These are phyloP conservation scores for Dascyllus trimaculatus DNA, from an alignment of 2,113 vertebrate species.

Conservation along the genomic window DNA sequence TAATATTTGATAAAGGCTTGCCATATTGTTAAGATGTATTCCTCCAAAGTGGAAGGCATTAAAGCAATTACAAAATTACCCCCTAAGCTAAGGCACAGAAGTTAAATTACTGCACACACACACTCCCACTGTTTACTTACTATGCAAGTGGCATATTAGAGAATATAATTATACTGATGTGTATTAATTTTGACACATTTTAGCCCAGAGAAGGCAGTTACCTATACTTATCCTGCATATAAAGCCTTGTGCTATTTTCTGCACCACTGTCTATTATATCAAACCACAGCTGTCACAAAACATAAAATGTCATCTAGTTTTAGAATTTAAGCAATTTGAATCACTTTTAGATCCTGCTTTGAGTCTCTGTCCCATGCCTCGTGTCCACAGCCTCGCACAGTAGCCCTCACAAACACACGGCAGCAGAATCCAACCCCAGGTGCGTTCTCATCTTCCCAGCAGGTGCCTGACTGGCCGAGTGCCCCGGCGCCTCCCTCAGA, in stretches of 20 bases:
- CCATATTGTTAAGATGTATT: neutral
- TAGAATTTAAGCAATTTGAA: neutral
- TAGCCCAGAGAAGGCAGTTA: neutral
- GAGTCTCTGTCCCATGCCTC: neutral
- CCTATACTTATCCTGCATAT: too few relatives aligned
- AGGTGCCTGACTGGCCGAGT: conserved; percentile 54
- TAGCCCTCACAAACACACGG: conserved; percentile 9
- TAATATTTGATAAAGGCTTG: neutral
- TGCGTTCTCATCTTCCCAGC: conserved; percentile 63
- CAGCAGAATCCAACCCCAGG: conserved; percentile 50
- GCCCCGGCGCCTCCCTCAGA: conserved; percentile 59
- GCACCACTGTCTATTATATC: neutral
- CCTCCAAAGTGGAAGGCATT: neutral
- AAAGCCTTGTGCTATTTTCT: too few relatives aligned
- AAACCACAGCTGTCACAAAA: neutral
- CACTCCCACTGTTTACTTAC: too few relatives aligned
- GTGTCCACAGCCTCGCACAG: neutral
- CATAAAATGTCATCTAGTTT: neutral
- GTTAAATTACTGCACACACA: neutral
- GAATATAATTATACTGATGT: too few relatives aligned
- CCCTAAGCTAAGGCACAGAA: neutral
- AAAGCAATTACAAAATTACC: neutral
- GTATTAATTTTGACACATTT: neutral
- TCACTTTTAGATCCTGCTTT: neutral
- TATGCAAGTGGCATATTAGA: too few relatives aligned